Evolutionary conservation across 2,113 vertebrate species (phyloP).

Genomic region (Gorsachius goisagi): DNA sequence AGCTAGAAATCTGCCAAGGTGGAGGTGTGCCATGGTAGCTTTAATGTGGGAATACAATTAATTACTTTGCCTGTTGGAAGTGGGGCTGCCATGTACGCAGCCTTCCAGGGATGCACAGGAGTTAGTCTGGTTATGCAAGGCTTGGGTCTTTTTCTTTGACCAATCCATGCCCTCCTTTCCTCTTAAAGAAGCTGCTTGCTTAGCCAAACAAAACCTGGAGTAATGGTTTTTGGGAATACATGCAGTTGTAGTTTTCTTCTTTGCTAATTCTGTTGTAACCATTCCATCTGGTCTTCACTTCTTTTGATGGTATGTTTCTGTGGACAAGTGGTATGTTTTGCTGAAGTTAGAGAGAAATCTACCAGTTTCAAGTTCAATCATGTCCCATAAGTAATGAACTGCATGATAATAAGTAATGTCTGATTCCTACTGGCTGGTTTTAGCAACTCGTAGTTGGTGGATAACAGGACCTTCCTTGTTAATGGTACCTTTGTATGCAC

Average conservation of each 20-base stretch:
- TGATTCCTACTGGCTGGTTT: not conserved
- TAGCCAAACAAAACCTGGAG: not conserved
- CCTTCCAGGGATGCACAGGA: not conserved
- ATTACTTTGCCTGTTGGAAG: not conserved
- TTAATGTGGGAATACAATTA: not conserved
- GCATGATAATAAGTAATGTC: not conserved
- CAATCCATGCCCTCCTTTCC: not conserved
- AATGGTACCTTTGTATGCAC: not conserved
- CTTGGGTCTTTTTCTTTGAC: not conserved
- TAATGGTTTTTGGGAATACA: not conserved
- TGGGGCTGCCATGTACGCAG: not conserved
- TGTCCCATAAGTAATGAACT: not conserved
- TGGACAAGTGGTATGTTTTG: not conserved
- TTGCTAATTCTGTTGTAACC: not conserved
- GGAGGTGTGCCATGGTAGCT: constrained; percentile 22
- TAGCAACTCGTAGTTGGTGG: not conserved
- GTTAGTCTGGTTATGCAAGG: not conserved
- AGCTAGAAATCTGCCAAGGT: constrained; percentile 36
- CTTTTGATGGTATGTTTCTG: not conserved
- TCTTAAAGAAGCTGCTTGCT: not conserved
- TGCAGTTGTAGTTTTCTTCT: not conserved
- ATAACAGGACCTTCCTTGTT: not conserved
- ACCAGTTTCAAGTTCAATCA: not conserved
- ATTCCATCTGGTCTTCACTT: not conserved
- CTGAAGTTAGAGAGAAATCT: not conserved